These are phyloP conservation scores for Hephaestus fuliginosus DNA, from an alignment of 2,797 vertebrate genomes.

Conservation along the genomic window DNA sequence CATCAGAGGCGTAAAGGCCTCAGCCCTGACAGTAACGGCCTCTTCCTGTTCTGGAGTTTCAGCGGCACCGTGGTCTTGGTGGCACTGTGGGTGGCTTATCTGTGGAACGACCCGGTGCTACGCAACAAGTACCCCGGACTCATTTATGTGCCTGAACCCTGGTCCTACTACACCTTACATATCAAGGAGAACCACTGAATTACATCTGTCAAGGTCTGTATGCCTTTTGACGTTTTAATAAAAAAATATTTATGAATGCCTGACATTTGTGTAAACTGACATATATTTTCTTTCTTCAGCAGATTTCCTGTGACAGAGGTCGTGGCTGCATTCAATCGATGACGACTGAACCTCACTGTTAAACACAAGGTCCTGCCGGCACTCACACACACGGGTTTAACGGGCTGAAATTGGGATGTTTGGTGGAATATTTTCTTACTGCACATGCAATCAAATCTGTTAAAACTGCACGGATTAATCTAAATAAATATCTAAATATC, in stretches of 20 bases:
- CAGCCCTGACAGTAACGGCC: conserved; percentile 92
- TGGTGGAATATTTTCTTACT: background rate
- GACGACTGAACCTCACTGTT: background rate
- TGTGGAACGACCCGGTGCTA: conserved; percentile 93
- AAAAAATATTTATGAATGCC: background rate
- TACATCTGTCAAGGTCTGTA: conserved; percentile 4
- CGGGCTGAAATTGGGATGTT: background rate
- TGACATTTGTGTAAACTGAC: background rate
- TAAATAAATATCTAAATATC: too few relatives aligned
- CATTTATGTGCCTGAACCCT: conserved; percentile 95
- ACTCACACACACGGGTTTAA: background rate
- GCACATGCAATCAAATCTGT: background rate
- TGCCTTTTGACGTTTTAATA: background rate
- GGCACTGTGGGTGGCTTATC: conserved; percentile 90
- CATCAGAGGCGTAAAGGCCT: conserved; percentile 88
- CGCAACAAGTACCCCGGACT: conserved; percentile 93
- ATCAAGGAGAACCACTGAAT: conserved; percentile 76
- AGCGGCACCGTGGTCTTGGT: conserved; percentile 88
- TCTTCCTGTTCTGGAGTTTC: conserved; percentile 92
- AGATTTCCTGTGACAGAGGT: background rate
- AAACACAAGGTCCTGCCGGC: background rate
- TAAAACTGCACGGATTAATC: background rate
- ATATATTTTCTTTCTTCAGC: background rate
- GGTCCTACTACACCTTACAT: conserved; percentile 96
- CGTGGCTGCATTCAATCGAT: background rate